Conservation (phyloP, 2,888 invertebrate genomes). For the Chymomyza procnemis region DNA sequence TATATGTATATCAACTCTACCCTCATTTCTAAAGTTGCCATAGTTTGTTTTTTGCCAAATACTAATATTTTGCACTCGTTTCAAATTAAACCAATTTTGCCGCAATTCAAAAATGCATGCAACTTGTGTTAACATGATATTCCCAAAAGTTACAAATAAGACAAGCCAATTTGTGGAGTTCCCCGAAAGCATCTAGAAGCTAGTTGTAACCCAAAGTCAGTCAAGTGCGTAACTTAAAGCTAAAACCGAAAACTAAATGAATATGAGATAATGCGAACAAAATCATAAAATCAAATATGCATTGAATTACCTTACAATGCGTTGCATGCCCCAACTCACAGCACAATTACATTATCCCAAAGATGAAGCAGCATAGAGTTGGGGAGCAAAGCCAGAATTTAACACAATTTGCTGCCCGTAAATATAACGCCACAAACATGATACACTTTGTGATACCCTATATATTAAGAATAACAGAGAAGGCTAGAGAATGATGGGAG, state of each 20-base stretch:
- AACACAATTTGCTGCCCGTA: slow-evolving; percentile 65
- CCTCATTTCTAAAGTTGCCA: not conserved
- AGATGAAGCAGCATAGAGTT: slow-evolving; percentile 12
- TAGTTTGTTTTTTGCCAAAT: slow-evolving; percentile 13
- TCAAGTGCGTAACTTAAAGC: not conserved
- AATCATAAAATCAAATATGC: slow-evolving; percentile 72
- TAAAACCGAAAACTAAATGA: not conserved
- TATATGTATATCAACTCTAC: too few relatives aligned
- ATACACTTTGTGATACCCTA: not conserved
- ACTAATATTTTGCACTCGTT: slow-evolving; percentile 34
- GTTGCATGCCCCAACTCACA: slow-evolving; percentile 7
- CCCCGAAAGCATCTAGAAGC: not conserved
- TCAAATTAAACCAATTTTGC: slow-evolving; percentile 5
- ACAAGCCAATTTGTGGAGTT: not conserved
- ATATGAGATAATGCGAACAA: not conserved
- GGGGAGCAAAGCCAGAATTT: slow-evolving; percentile 25
- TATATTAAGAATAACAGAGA: too few relatives aligned
- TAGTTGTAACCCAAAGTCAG: not conserved
- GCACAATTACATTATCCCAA: slow-evolving; percentile 69
- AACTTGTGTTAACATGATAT: not conserved
- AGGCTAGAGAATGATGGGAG: too few relatives aligned
- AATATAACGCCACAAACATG: slow-evolving; percentile 60
- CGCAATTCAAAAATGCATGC: not conserved
- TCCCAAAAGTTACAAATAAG: not conserved
- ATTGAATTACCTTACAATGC: slow-evolving; percentile 60